Evolutionary conservation across 2,797 vertebrate genomes (phyloP).

Genomic region (Cygnus olor): DNA sequence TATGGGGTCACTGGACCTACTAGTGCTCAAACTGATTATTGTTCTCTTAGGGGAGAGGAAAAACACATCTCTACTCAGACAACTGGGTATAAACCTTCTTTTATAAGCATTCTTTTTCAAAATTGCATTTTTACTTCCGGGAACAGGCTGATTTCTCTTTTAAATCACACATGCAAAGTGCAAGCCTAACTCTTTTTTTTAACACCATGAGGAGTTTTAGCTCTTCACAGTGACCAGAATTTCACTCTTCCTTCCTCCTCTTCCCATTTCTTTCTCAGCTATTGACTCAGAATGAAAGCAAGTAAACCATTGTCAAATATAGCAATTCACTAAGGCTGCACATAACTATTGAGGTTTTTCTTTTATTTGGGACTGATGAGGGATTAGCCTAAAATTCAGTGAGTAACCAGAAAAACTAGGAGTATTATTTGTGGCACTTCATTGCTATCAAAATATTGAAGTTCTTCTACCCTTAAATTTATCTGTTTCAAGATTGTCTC

Average conservation of each 20-base stretch:
- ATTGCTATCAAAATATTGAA: neutral
- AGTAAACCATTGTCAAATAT: neutral
- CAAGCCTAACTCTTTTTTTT: neutral
- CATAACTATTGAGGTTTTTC: neutral
- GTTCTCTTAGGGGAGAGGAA: neutral
- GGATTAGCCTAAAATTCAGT: neutral
- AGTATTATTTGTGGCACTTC: neutral
- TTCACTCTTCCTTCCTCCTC: neutral
- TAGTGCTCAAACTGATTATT: neutral
- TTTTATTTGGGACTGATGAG: neutral
- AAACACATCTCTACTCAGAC: neutral
- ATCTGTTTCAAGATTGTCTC: neutral
- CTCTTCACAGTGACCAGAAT: neutral
- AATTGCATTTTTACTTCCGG: neutral
- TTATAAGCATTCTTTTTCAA: neutral
- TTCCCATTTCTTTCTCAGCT: neutral
- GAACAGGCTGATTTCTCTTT: neutral
- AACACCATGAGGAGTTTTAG: neutral
- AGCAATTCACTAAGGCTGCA: neutral
- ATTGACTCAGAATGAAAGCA: neutral
- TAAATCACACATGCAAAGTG: neutral
- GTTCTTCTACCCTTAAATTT: neutral
- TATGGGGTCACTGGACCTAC: neutral
- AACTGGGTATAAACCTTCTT: neutral
- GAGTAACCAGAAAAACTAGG: neutral